Evolutionary conservation across 2,888 invertebrate genomes (phyloP), one percentile per base, ranked within the genome.

Genomic region (Lordiphosa fenestrarum): DNA sequence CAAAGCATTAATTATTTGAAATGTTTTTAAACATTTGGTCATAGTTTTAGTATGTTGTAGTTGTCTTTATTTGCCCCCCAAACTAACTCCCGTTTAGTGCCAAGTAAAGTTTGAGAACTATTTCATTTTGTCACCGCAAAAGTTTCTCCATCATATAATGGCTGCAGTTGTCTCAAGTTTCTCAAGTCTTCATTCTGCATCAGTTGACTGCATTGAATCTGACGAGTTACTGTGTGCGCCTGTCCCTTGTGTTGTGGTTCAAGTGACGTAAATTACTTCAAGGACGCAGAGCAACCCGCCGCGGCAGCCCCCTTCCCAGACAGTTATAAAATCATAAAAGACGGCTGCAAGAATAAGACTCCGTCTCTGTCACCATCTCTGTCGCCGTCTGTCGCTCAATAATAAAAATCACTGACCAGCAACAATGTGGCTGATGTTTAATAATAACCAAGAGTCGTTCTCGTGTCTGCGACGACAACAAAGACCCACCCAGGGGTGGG

Each of bases 381-480:
- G 30, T 30, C 13, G 44, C 46, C 33, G 52, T 64, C 50, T 37
- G 52, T 64, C 50, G 62, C 68, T 67, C 80, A 78, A 84, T 85
- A 82, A 44, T 30, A 44, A 80, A 70, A 81, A 81, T 76, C 77
- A 80, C 84, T 85, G 80, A 84, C 80, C 85, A 80, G 64, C 85
- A 80, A 66, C 78, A 78, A 83, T 74, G 75, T 63, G 80, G 59
- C 57, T 82, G 78, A 77, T 82, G 81, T 82, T 82, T 77, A 84
- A 84, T 82, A 76, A 77, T 30, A 33, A 44, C 33, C 15, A 44
- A 44, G 44, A 33, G 33, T 13, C 30, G 33, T 33, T 33, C 30
- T 30, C 30, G 30, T 10, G 84, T 72, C 60, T 63, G 62, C 64
- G 42, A 52, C 49, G 37, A 53, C 50, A 41, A 53, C 54, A 60